Evolutionary conservation across 2,797 vertebrate species (phyloP).

Genomic region (Poeciliopsis turneri): DNA sequence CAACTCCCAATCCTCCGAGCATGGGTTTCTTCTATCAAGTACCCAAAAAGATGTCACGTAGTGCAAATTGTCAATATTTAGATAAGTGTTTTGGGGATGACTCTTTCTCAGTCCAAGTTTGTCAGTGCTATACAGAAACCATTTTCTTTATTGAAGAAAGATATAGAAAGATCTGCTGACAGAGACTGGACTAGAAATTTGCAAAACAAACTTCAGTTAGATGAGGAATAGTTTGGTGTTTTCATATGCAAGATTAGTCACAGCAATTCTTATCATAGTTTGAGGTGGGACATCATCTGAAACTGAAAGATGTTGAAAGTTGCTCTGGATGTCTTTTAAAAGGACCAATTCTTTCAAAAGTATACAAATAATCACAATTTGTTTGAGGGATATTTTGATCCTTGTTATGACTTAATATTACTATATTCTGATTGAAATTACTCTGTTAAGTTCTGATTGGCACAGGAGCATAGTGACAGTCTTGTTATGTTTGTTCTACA

Average conservation of each 20-base stretch:
- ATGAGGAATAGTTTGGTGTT: not conserved
- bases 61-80: not conserved
- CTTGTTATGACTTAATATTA: not conserved
- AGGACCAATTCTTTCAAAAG: not conserved
- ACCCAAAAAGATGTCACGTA: not conserved
- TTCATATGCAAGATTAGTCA: not conserved
- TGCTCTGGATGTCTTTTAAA: not conserved
- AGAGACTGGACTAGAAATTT: not conserved
- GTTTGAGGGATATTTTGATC: not conserved
- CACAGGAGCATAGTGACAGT: not conserved
- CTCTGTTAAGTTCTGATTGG: not conserved
- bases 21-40: not conserved
- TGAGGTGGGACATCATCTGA: not conserved
- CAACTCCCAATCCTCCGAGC: not conserved
- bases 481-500: not conserved
- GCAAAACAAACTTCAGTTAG: not conserved
- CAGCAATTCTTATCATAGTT: not conserved
- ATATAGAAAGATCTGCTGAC: too few species aligned
- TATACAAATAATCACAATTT: not conserved
- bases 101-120: not conserved
- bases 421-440: not conserved
- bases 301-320: conserved; percentile 1
- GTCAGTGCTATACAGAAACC: not conserved
- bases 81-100: not conserved
- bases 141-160: not conserved